Evolutionary conservation across 2,888 invertebrate species (phyloP).

Genomic region (Dinocampus coccinellae): DNA sequence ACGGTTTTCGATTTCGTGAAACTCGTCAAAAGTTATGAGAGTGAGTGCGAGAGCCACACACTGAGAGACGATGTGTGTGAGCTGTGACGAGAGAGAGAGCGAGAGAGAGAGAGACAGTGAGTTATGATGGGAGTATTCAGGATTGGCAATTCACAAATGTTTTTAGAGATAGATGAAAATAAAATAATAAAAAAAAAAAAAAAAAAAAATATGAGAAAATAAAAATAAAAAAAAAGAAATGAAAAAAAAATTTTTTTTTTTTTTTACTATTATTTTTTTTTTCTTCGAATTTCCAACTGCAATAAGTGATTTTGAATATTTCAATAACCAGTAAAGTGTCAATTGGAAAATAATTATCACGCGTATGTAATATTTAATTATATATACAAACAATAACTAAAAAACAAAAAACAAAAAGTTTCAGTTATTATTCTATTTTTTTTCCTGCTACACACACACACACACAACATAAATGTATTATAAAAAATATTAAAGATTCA

Average conservation of each 20-base stretch:
- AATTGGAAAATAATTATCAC: conserved; percentile 37
- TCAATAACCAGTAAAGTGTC: conserved; percentile 39
- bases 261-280: neutral
- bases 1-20: conserved; percentile 60
- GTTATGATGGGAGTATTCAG: conserved; percentile 8
- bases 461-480: no score
- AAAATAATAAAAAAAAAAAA: neutral
- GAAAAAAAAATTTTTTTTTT: conserved; percentile 24
- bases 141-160: conserved; percentile 34
- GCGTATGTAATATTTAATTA: neutral
- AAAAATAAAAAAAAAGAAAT: no score
- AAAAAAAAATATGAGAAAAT: no score
- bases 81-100: conserved; percentile 13
- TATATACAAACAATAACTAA: no score
- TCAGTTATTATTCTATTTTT: no score
- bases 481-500: no score
- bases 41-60: conserved; percentile 35
- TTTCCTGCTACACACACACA: no score
- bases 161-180: conserved; percentile 18
- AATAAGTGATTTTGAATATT: conserved; percentile 8
- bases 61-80: conserved; percentile 14
- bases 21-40: conserved; percentile 65
- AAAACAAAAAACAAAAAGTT: no score
- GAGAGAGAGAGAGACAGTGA: conserved; percentile 10
- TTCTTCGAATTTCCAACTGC: conserved; percentile 30